Evolutionary conservation across 2,113 vertebrate species (phyloP).

Genomic region (Callipepla californica): DNA sequence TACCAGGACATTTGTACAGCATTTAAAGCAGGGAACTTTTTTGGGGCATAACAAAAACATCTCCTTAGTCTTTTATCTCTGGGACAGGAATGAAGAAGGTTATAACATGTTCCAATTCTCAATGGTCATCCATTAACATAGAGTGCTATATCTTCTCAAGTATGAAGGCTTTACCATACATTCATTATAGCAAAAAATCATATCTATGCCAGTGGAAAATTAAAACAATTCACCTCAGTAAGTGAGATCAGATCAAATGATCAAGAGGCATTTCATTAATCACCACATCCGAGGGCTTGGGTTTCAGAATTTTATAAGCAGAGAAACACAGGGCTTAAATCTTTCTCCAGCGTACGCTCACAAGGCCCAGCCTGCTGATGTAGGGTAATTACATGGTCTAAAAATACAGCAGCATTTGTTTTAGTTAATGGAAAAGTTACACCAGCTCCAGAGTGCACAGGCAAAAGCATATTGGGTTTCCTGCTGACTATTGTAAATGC

Average conservation of each 20-base stretch:
- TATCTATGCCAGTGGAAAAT: conserved; percentile 76
- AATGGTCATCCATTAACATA: conserved; percentile 39
- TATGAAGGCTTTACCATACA: conserved; percentile 61
- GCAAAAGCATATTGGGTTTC: conserved; percentile 78
- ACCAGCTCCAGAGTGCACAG: conserved; percentile 67
- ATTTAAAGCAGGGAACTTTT: conserved; percentile 15
- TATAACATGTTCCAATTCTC: conserved; percentile 51
- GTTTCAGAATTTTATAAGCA: conserved; percentile 79
- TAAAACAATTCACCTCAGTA: conserved; percentile 77
- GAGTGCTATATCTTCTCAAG: conserved; percentile 67
- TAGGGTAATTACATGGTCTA: conserved; percentile 79
- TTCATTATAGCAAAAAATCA: conserved; percentile 72
- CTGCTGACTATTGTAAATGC: conserved; percentile 80
- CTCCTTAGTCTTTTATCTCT: conserved; percentile 57
- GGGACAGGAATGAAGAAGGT: conserved; percentile 45
- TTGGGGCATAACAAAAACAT: conserved; percentile 51
- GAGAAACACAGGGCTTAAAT: conserved; percentile 66
- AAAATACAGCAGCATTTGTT: conserved; percentile 85
- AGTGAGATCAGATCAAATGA: conserved; percentile 73
- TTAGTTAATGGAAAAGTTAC: conserved; percentile 76
- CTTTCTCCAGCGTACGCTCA: conserved; percentile 72
- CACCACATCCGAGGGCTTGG: conserved; percentile 76
- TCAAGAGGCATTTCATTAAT: conserved; percentile 78
- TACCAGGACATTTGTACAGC: background rate
- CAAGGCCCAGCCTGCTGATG: conserved; percentile 77